Evolutionary conservation across 2,888 invertebrate genomes (phyloP), one percentile per base, ranked within the genome.

Genomic region (Osedax fenrisi): DNA sequence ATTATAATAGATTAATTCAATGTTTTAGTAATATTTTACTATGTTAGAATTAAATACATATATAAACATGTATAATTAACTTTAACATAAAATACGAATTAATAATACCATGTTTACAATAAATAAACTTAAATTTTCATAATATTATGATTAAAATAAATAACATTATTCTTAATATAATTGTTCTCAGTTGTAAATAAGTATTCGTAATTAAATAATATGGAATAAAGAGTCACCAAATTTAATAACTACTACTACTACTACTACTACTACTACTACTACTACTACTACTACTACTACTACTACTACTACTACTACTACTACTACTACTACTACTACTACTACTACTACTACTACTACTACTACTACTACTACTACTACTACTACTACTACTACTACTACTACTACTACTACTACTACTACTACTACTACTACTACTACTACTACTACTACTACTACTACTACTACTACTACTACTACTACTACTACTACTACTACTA

Each of bases 271-370:
- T 70, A 61, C 70, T 70, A 70, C 70, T 70, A 70, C 70, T 70
- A 70, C 70, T 70, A 70, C 70, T 70, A 70, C 70, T 70, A 70
- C 70, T 70, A 70, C 70, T 61, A 70, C 70, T 70, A 70, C 70
- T 70, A 70, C 70, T 70, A 70, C 70, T 61, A 70, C 70, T 62
- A 70, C 70, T 70, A 70, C 70, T 61, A 70, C 70, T 70, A 70
- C 70, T 61, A 70, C 27, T 61, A 70, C 70, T 70, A 24, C 27
- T 10, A 41, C 27, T 61, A 41, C 70, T 70, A 70, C 70, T 61
- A 41, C 70, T 61, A 70, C 70, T 70, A 41, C 56, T 61, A 41
- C 27, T 61, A 41, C 70, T 70, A 70, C 70, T 61, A 41, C 70
- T 61, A 70, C 70, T 70, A 41, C 70, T 61, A 41, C 27, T 61